Base-by-base conservation (phyloP, 37 sponge, comb jelly and placozoan species). In the Ephydatia muelleri region DNA sequence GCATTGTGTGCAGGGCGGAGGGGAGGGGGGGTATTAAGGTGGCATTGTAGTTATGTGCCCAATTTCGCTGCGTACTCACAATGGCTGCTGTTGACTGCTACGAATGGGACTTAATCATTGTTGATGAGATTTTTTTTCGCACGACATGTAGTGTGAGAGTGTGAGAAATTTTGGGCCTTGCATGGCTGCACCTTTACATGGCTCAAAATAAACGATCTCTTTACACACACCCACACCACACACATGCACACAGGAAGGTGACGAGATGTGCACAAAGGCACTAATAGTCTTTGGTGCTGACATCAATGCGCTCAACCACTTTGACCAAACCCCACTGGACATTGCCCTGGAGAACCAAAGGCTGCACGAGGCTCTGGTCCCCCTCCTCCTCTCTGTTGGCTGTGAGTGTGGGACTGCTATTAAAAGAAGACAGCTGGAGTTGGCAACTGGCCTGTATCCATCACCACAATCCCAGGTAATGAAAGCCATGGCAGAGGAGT, bases 251-350 rank as follows among this genome's bases (percentile, higher is more conserved):
- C 57, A 87, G 88, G 36, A n/a, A 21, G 49, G 72, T 69, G 89
- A 89, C 66, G n/a, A 80, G 39, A 64, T 27, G n/a, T 64, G 68
- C 30, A 76, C 76, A 23, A 90, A 86, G 73, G 86, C 86, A 31
- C 79, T 90, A 13, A 72, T 90, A 39, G 86, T 86, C 43, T 90
- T 90, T 82, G 86, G 77, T 47, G 91, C 91, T 25, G 66, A 85
- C 35, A 57, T 86, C 35, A 82, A 85, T 30, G n/a, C 64, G 2
- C 70, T 77, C 70, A 90, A 82, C 80, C 25, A 6, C 13, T 37
- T 23, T 16, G 40, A 70, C 29, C 72, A 82, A 67, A 90, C 91
- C 0, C 86, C 91, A 22, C 86, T 86, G 23, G 91, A 90, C 39
- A 67, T 83, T 13, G 84, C 85, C 0, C 21, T 29, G 40, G 73